Base-by-base conservation (phyloP, 1,140 invertebrate genomes). In the Idris sp. region DNA sequence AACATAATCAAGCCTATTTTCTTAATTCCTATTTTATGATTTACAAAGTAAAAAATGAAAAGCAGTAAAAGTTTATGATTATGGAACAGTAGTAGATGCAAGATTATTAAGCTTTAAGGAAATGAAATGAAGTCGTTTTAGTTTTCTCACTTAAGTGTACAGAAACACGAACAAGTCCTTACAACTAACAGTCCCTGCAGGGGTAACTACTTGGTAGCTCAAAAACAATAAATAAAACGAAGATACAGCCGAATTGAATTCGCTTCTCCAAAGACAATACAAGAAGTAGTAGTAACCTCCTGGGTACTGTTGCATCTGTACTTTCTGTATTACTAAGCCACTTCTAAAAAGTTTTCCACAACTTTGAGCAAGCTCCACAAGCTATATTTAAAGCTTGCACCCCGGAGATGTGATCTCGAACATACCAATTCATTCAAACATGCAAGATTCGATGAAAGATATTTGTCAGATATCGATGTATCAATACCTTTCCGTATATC, bases 151-250 rank as follows among this genome's bases (percentile, higher is more conserved):
- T 38, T 61, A 33, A 10, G 13, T 14, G 28, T 51, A 49, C 49
- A 61, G 54, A 46, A 53, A 51, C 38, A 58, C 33, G 53, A 43
- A 41, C 26, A 43, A 68, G 53, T 58, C 22, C 22, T 53, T 51
- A 43, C 30, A 48, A 46, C 54, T 51, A 69, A 69, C 54, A 59
- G 54, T 28, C 31, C 67, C 48, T 54, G 40, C 38, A 61, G 56
- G 38, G 33, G 31, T 36, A 31, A 54, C 67, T 61, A 53, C 53
- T 61, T 14, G 54, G 65, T 58, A 68, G 43, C 44, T 40, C 26
- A 51, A 43, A 68, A 68, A 68, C 36, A 71, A 61, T 61, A 61
- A 71, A 71, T 61, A 69, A 61, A 71, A 71, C 58, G 49, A 72
- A 46, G 49, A 62, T 46, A 64, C 54, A 31, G 26, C 33, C 26